phyloP scores from a whole-genome alignment of 35 echinoderm and acorn worm species.

The Ophiothrix spiculata region DNA sequence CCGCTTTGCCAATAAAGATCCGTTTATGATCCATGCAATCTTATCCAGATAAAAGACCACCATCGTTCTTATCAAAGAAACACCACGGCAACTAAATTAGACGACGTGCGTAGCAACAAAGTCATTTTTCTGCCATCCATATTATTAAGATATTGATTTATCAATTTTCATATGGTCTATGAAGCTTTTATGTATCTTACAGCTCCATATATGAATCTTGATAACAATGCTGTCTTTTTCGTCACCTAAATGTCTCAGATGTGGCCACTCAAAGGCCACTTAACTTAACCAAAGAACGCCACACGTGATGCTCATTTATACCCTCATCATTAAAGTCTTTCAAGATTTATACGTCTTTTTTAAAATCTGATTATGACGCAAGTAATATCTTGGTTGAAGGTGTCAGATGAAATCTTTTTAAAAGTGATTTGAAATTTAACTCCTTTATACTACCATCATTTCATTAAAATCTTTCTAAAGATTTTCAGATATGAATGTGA shows the following conservation, averaged over 20 bases:
- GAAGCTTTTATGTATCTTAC: background rate
- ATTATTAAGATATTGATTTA: slow-evolving; percentile 4
- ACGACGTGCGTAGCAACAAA: slow-evolving; percentile 7
- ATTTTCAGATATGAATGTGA: too few relatives aligned
- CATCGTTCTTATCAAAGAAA: background rate
- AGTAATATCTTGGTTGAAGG: too few relatives aligned
- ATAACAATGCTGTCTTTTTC: background rate
- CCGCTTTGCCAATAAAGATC: background rate
- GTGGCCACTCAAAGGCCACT: background rate
- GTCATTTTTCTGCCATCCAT: background rate
- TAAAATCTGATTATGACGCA: too few relatives aligned
- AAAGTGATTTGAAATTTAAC: too few relatives aligned
- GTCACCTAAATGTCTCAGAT: background rate
- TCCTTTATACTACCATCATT: too few relatives aligned
- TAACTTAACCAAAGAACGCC: too few relatives aligned
- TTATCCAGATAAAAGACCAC: background rate
- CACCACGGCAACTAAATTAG: background rate
- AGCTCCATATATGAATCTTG: background rate
- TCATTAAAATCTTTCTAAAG: too few relatives aligned
- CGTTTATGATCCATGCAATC: slow-evolving; percentile 4
- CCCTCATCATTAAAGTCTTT: too few relatives aligned
- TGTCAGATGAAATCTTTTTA: too few relatives aligned
- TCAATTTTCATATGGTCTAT: background rate
- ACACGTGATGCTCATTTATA: too few relatives aligned
- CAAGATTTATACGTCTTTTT: too few relatives aligned